These are phyloP conservation scores for Microcaecilia unicolor DNA, from an alignment of 2,797 vertebrate species.

Conservation along the genomic window DNA sequence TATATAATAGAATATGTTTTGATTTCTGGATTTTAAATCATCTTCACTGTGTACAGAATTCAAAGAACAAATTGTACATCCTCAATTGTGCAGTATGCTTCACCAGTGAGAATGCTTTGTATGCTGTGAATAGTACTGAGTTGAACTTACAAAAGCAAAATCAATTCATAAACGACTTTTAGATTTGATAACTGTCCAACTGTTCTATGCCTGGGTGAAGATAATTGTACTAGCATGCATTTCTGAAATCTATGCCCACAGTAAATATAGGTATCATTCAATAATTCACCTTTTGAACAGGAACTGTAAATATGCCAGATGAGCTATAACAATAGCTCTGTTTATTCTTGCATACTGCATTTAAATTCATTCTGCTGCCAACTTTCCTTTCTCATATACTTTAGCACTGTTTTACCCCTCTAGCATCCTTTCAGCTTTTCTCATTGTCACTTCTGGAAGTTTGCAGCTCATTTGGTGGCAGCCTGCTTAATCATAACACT, in stretches of 20 bases:
- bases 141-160: conserved; percentile 30
- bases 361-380: conserved; percentile 9
- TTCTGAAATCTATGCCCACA: conserved; percentile 16
- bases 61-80: no score
- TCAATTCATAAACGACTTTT: conserved; percentile 26
- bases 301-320: conserved; percentile 16
- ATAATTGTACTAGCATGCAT: conserved; percentile 17
- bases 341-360: conserved; percentile 10
- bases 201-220: conserved; percentile 14
- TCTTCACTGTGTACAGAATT: no score
- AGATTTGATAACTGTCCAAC: conserved; percentile 31
- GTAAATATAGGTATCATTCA: conserved; percentile 23
- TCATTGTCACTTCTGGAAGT: not conserved
- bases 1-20: no score
- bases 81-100: conserved; percentile 16
- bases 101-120: conserved; percentile 13
- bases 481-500: no score
- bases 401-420: conserved; percentile 4
- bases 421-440: conserved; percentile 18
- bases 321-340: conserved; percentile 12
- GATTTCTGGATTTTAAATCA: no score
- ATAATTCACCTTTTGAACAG: conserved; percentile 23
- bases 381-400: conserved; percentile 4
- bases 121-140: conserved; percentile 17
- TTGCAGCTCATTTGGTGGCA: not conserved